A percentile compares a stretch with the other conserved stretches of the same genome.
These are phyloP conservation scores for Epizoanthus rinbou DNA, from an alignment of 92 coral and sea anemone genomes.

Conservation along the genomic window DNA sequence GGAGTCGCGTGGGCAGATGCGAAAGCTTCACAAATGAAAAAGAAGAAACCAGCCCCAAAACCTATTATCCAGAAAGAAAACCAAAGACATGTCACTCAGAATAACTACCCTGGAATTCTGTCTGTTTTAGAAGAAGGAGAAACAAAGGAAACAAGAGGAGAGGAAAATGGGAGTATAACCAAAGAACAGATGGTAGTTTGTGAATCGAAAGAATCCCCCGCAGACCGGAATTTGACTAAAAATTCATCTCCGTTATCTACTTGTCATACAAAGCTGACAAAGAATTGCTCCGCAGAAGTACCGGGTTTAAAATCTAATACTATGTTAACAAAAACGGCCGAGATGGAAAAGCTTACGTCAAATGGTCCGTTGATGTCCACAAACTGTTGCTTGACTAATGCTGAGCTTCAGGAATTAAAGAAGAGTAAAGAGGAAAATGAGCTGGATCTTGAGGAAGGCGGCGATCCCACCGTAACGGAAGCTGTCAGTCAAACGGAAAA, in stretches of 20 bases:
- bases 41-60: background rate
- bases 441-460: background rate
- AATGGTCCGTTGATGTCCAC: background rate
- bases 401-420: background rate
- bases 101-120: background rate
- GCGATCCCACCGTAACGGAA: background rate
- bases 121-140: conserved; percentile 2
- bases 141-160: background rate
- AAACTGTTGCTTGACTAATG: too few relatives aligned
- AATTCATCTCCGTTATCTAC: background rate
- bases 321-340: background rate
- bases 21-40: background rate
- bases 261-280: background rate
- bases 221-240: background rate
- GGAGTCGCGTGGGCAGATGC: conserved; percentile 20
- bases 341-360: background rate
- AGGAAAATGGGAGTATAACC: background rate
- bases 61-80: background rate
- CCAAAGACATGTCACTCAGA: background rate
- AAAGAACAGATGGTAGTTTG: background rate
- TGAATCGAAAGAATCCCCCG: background rate
- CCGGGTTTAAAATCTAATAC: background rate
- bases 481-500: background rate
- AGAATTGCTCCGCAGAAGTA: background rate
- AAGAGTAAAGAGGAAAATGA: background rate